These are phyloP conservation scores for Dynastes grantii DNA, from an alignment of 2,888 invertebrate species.

Conservation along the genomic window DNA sequence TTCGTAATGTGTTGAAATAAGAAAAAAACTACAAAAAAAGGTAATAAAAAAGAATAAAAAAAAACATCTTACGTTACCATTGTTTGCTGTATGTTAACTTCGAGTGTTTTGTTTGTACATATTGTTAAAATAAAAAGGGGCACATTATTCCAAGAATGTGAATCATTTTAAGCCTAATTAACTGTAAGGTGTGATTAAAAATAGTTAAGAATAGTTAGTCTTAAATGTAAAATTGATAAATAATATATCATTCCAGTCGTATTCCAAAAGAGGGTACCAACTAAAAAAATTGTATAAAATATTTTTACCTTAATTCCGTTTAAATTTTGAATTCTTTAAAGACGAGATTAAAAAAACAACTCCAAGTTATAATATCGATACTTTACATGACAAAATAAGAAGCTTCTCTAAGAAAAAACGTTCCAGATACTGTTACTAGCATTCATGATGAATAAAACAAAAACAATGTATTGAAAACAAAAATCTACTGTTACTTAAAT, in stretches of 20 bases:
- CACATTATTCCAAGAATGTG: conserved; percentile 54
- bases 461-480: conserved; percentile 46
- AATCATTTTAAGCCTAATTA: conserved; percentile 63
- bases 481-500: conserved; percentile 58
- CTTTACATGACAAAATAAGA: conserved; percentile 40
- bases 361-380: conserved; percentile 26
- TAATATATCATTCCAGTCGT: conserved; percentile 65
- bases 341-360: neutral
- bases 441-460: conserved; percentile 45
- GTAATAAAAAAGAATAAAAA: conserved; percentile 18
- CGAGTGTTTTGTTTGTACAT: conserved; percentile 52
- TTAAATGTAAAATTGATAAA: conserved; percentile 65
- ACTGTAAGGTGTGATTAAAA: conserved; percentile 66
- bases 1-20: conserved; percentile 49
- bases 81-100: conserved; percentile 44
- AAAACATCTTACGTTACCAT: conserved; percentile 40
- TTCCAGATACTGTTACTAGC: conserved; percentile 51
- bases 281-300: conserved; percentile 64
- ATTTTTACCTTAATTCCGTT: conserved; percentile 65
- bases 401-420: conserved; percentile 51
- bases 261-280: conserved; percentile 57
- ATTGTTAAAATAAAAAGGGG: conserved; percentile 46
- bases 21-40: conserved; percentile 37
- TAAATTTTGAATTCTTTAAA: conserved; percentile 49
- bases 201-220: conserved; percentile 65